Evolutionary conservation across 2,113 vertebrate genomes (phyloP).

Genomic region (Epinephelus cyanopodus): DNA sequence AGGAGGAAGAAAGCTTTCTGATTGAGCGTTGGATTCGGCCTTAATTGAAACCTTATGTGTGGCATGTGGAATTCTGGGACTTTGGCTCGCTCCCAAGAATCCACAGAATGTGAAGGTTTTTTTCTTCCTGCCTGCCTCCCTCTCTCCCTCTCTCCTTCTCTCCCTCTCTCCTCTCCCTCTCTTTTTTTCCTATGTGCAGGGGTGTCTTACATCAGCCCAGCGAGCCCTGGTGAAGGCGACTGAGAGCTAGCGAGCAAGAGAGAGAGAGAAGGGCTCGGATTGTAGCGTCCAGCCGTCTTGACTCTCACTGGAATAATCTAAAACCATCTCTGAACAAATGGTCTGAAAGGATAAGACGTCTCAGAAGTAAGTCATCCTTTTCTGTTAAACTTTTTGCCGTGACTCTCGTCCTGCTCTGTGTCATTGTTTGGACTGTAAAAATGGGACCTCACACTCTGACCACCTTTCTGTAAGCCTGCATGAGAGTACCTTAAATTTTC

Average conservation of each 20-base stretch:
- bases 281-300: slow-evolving; percentile 49
- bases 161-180: slow-evolving; percentile 49
- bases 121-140: slow-evolving; percentile 34
- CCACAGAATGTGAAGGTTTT: slow-evolving; percentile 89
- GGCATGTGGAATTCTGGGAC: slow-evolving; percentile 94
- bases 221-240: slow-evolving; percentile 64
- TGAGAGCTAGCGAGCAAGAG: slow-evolving; percentile 42
- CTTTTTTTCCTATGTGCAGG: slow-evolving; percentile 78
- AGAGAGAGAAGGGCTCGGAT: slow-evolving; percentile 56
- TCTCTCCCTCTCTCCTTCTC: slow-evolving; percentile 40
- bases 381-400: not conserved
- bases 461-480: not conserved
- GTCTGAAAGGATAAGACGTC: slow-evolving; percentile 74
- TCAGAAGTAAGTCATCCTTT: slow-evolving; percentile 75
- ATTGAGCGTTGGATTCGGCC: slow-evolving; percentile 85
- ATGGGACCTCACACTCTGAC: no score
- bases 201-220: slow-evolving; percentile 96
- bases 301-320: slow-evolving; percentile 75
- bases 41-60: slow-evolving; percentile 99
- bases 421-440: slow-evolving; percentile 1
- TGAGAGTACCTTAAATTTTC: not conserved
- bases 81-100: slow-evolving; percentile 94
- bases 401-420: not conserved
- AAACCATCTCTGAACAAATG: slow-evolving; percentile 79
- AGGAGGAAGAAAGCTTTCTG: slow-evolving; percentile 82